Base-by-base conservation (phyloP, 2,113 vertebrate species). In the Psophia crepitans region DNA sequence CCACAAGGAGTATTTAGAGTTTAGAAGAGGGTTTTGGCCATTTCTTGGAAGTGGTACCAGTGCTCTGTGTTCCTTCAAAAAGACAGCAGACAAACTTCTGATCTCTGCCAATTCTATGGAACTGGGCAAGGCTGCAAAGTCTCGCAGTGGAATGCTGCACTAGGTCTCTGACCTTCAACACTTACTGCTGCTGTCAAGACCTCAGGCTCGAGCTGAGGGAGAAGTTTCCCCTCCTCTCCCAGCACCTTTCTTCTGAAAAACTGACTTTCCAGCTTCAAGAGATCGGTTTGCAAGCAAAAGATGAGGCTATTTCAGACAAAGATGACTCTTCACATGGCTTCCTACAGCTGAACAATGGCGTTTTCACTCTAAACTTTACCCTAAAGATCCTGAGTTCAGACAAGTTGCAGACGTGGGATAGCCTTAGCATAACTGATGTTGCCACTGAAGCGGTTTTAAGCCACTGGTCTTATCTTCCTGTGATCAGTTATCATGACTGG, bases 61-160 rank as follows among this genome's bases (percentile, higher is more conserved):
- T n/a, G 49, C 75, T 95, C 95, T 93, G 88, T 51, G 83, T 96
- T 93, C 71, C 85, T 94, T 96, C 93, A 94, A 39, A 46, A 90
- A 77, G 87, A 56, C 75, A 80, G 78, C 37, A 85, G 87, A 93
- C 88, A 73, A 93, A 93, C 66, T 85, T 86, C 35, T 92, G 79
- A 73, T 96, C 84, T 93, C 66, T 80, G 74, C 58, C 82, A 90
- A 13, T 30, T 77, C 44, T 58, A 4, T 6, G 26, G 82, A 85
- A 87, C 15, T 1, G 17, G 70, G 71, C 75, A 85, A 90, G 58
- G 41, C 66, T 76, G n/a, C 64, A 51, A 71, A 78, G 20, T 21
- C n/a, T 39, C 35, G 30, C n/a, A 12, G 37, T 23, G 57, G 81
- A 90, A 85, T 54, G 74, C 49, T 90, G 58, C 20, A 19, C 81